These are phyloP conservation scores for Hoplodrina blanda DNA, from an alignment of 2,888 invertebrate genomes.

Conservation along the genomic window DNA sequence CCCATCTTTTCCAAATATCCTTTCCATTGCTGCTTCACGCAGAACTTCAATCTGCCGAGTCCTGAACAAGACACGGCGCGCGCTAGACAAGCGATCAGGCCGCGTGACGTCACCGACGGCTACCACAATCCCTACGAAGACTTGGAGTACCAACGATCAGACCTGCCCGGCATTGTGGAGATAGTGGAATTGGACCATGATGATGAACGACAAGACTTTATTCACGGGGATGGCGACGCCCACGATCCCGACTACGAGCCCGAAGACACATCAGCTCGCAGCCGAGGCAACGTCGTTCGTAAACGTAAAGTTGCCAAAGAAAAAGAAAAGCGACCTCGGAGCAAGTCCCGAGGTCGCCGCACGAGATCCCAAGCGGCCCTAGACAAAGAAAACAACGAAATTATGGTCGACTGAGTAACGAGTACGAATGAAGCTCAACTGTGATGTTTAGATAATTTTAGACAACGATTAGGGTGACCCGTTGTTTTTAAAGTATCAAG, in stretches of 20 bases:
- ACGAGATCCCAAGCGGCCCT: conserved; percentile 84
- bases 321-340: conserved; percentile 81
- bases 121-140: conserved; percentile 78
- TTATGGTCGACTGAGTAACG: conserved; percentile 77
- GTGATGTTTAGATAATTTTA: conserved; percentile 80
- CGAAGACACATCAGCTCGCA: conserved; percentile 77
- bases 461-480: conserved; percentile 71
- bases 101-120: conserved; percentile 81
- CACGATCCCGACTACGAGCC: conserved; percentile 83
- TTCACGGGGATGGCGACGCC: conserved; percentile 72
- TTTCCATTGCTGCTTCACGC: conserved; percentile 82
- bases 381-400: conserved; percentile 75
- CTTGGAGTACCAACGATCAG: conserved; percentile 77
- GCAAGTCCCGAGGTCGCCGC: conserved; percentile 83
- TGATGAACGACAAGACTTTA: conserved; percentile 62
- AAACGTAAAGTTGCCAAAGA: conserved; percentile 82
- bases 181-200: conserved; percentile 81
- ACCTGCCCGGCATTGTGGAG: conserved; percentile 80
- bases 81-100: conserved; percentile 73
- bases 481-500: conserved; percentile 61
- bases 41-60: conserved; percentile 88
- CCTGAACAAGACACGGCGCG: conserved; percentile 75
- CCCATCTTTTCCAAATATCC: conserved; percentile 81
- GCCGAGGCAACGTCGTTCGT: conserved; percentile 81
- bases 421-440: conserved; percentile 74